Base-by-base conservation (phyloP, 2,888 invertebrate species). In the Apamea anceps region DNA sequence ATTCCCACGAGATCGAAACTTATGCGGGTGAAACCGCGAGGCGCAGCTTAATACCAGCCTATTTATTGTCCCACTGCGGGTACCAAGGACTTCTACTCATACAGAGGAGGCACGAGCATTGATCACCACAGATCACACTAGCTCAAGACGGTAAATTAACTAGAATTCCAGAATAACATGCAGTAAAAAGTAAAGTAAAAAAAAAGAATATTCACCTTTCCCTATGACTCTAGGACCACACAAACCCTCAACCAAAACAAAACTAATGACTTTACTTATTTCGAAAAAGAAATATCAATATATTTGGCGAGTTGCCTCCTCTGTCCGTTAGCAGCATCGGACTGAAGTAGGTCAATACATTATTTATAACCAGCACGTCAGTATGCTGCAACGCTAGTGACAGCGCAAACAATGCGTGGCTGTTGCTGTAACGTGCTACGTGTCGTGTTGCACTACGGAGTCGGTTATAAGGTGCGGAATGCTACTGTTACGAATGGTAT, bases 351-450 rank as follows among this genome's bases (percentile, higher is more conserved):
- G 96, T 94, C 96, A 95, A 94, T 94, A 93, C 92, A 95, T 95
- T 95, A 96, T 96, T 96, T 94, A 96, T 96, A 95, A 94, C 89
- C 77, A 82, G 80, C 87, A 91, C 94, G 95, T 94, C 95, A 94
- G 89, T 88, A 67, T 89, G 87, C 85, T 89, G 91, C 88, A 91
- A 89, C 88, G 85, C 48, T 51, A 87, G 85, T 87, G 82, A 85
- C 88, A 87, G 85, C 70, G 71, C 87, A 83, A 87, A 89, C 88
- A 89, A 89, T 79, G 77, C 51, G 75, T 79, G 63, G 68, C 76
- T 28, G 84, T 74, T 82, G 72, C 82, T 82, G 79, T 71, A 81
- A 67, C 87, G 48, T 82, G 82, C 48, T 76, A 76, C 76, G 42
- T 73, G 72, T 66, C 72, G 12, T 72, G 81, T 75, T 74, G 48